These are phyloP conservation scores for Magallana ariakensis DNA, from an alignment of 1,140 invertebrate genomes.

Conservation along the genomic window DNA sequence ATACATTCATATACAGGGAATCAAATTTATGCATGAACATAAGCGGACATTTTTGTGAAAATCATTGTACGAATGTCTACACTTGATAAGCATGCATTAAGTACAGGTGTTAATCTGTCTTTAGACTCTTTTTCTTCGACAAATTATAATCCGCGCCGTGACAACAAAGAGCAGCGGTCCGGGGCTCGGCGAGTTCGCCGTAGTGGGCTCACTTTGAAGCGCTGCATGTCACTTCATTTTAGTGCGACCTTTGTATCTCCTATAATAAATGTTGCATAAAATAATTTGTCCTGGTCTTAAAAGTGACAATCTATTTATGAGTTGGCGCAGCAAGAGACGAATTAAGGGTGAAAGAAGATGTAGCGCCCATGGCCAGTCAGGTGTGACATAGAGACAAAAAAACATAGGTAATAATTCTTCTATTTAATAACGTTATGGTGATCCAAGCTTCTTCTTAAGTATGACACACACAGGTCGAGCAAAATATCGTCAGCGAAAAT, in stretches of 20 bases:
- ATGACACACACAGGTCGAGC: constrained; percentile 23
- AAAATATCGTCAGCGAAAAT: constrained; percentile 32
- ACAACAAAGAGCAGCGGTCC: not conserved
- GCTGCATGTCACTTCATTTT: constrained; percentile 22
- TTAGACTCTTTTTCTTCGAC: not conserved
- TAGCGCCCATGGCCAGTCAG: constrained; percentile 19
- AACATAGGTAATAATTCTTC: constrained; percentile 17
- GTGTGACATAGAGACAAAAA: constrained; percentile 16
- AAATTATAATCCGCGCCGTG: not conserved
- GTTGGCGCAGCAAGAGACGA: constrained; percentile 29
- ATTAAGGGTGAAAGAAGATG: constrained; percentile 21
- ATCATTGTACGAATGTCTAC: constrained; percentile 15
- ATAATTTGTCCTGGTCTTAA: constrained; percentile 36
- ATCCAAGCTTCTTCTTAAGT: constrained; percentile 7
- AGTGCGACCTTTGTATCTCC: constrained; percentile 11
- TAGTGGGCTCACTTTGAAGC: not conserved
- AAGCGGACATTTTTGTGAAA: constrained; percentile 16
- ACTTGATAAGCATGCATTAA: not conserved
- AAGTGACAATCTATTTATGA: constrained; percentile 33
- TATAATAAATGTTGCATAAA: constrained; percentile 36
- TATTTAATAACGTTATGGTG: constrained; percentile 15
- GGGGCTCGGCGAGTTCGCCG: not conserved
- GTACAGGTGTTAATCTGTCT: not conserved
- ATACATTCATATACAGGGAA: too few species aligned
- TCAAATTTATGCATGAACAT: constrained; percentile 14